phyloP scores from a whole-genome alignment of 2,888 invertebrate genomes.

The Lasiommata megera region DNA sequence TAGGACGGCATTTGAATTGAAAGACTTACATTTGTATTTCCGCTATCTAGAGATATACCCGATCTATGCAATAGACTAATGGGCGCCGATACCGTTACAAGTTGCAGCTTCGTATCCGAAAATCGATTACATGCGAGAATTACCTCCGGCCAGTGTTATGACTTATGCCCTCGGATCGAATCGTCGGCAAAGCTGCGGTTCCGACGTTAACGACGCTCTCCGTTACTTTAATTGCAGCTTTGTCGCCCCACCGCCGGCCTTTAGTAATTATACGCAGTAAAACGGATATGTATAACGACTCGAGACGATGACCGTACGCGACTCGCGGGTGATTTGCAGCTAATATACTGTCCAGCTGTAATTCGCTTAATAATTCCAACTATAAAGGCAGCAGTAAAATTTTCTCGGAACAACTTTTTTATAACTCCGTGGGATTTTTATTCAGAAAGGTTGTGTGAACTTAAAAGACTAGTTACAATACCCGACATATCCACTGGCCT shows the following conservation, averaged over 20 bases:
- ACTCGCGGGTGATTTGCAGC: conserved; percentile 58
- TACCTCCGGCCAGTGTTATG: conserved; percentile 43
- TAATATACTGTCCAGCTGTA: conserved; percentile 67
- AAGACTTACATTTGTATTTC: too few species aligned
- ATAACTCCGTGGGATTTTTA: conserved; percentile 4
- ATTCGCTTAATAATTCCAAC: conserved; percentile 53
- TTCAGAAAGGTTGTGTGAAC: neutral
- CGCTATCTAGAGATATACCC: too few species aligned
- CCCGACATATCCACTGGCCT: neutral
- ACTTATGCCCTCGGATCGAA: conserved; percentile 51
- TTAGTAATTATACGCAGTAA: conserved; percentile 69
- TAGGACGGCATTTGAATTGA: too few species aligned
- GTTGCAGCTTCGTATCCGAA: conserved; percentile 44
- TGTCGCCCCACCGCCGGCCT: conserved; percentile 60
- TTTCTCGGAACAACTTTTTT: conserved; percentile 45
- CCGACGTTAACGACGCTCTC: conserved; percentile 62
- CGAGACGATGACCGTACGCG: conserved; percentile 61
- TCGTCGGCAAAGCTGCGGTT: conserved; percentile 50
- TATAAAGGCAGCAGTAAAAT: conserved; percentile 59
- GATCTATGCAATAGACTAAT: conserved; percentile 3
- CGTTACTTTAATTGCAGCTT: conserved; percentile 76
- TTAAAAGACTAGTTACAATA: neutral
- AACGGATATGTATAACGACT: conserved; percentile 70
- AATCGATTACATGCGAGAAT: conserved; percentile 48
- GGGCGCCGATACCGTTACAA: conserved; percentile 31